Evolutionary conservation across 2,113 vertebrate genomes (phyloP).

Genomic region (Salvator merianae): DNA sequence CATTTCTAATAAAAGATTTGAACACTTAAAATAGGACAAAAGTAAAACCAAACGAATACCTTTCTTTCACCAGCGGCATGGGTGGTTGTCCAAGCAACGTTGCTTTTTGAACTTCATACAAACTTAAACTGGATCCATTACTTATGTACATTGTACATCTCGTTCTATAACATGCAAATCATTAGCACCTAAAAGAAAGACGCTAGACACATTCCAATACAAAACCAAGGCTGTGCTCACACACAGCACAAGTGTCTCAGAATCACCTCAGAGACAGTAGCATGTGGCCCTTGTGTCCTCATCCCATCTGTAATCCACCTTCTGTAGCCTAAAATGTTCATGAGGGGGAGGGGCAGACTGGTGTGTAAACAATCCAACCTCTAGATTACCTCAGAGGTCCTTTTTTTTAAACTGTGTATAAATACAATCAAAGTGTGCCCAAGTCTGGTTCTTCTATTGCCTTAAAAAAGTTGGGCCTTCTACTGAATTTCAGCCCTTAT

Average conservation of each 20-base stretch:
- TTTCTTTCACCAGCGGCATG: not conserved
- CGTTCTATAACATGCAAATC: not conserved
- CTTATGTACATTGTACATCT: not conserved
- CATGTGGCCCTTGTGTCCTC: too few relatives aligned
- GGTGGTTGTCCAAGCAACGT: not conserved
- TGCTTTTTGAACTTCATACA: not conserved
- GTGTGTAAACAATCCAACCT: too few relatives aligned
- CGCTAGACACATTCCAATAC: not conserved
- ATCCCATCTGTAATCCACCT: too few relatives aligned
- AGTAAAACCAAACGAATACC: not conserved
- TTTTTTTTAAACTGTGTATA: too few relatives aligned
- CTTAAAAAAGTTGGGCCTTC: not conserved
- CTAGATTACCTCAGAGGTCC: too few relatives aligned
- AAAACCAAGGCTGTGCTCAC: too few relatives aligned
- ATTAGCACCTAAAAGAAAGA: not conserved
- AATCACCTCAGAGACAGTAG: too few relatives aligned
- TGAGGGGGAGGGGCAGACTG: too few relatives aligned
- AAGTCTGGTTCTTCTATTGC: not conserved
- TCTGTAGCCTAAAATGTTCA: too few relatives aligned
- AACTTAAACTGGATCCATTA: not conserved
- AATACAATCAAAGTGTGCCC: too few relatives aligned
- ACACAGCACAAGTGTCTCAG: too few relatives aligned
- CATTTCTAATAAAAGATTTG: slow-evolving; percentile 14
- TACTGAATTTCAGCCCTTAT: not conserved
- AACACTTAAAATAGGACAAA: slow-evolving; percentile 1